Conservation (phyloP, 2,113 vertebrate genomes). For the Aegypius monachus region DNA sequence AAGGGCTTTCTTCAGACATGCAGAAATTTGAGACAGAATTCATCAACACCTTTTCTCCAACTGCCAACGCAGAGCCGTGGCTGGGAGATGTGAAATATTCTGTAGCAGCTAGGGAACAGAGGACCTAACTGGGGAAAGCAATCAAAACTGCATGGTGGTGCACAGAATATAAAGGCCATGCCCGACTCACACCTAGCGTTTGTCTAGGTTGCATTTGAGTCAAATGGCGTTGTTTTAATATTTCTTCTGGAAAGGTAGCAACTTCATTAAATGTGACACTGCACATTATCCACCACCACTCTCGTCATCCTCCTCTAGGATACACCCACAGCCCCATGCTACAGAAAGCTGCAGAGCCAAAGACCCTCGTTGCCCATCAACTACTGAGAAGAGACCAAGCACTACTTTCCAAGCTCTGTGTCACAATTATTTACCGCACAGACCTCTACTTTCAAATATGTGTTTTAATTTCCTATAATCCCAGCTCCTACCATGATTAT, state of each 20-base stretch:
- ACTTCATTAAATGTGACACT: background rate
- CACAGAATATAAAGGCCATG: background rate
- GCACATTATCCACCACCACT: background rate
- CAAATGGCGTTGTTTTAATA: background rate
- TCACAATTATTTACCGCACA: constrained; percentile 36
- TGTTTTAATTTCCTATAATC: constrained; percentile 74
- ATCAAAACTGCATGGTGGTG: background rate
- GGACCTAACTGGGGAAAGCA: background rate
- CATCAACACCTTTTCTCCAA: constrained; percentile 42
- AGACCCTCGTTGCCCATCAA: background rate
- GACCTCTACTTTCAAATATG: constrained; percentile 53
- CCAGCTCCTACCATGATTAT: constrained; percentile 54
- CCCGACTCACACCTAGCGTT: background rate
- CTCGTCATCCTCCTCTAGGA: constrained; percentile 7
- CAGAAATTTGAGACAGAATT: constrained; percentile 55
- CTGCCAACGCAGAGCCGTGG: constrained; percentile 43
- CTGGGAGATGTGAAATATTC: constrained; percentile 39
- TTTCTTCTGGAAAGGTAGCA: background rate
- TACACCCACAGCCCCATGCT: background rate
- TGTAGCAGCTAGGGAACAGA: background rate
- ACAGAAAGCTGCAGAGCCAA: background rate
- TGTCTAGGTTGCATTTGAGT: background rate
- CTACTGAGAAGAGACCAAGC: constrained; percentile 3
- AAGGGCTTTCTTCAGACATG: constrained; percentile 37
- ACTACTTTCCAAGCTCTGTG: constrained; percentile 14